Percentiles rank a stretch among this genome's conserved stretches.
Evolutionary conservation across 2,797 vertebrate species (phyloP).

Genomic region (Sebastes iracundus): DNA sequence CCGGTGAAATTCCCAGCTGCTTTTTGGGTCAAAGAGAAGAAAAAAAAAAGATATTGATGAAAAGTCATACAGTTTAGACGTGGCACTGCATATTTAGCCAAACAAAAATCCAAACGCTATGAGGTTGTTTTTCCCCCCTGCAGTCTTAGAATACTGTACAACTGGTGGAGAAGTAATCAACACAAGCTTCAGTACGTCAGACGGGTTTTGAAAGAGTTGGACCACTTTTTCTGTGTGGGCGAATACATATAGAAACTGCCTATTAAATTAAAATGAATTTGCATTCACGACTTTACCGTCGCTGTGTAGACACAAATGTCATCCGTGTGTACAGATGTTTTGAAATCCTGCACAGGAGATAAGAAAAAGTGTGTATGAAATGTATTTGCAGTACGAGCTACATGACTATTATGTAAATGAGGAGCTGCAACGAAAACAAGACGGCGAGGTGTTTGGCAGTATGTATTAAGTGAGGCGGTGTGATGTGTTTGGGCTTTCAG

Average conservation of each 20-base stretch:
- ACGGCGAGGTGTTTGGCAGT: background rate
- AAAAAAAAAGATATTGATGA: constrained; percentile 17
- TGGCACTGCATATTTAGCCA: constrained; percentile 33
- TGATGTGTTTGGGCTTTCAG: constrained; percentile 9
- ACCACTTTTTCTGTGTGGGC: background rate
- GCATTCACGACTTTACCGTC: background rate
- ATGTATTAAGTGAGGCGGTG: background rate
- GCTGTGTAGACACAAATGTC: no score
- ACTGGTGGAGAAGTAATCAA: background rate
- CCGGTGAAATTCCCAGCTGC: constrained; percentile 12
- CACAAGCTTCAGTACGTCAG: background rate
- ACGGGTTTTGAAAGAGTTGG: background rate
- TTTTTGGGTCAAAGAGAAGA: background rate
- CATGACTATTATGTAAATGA: constrained; percentile 23
- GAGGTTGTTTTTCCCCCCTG: background rate
- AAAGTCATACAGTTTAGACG: constrained; percentile 28
- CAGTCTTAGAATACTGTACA: background rate
- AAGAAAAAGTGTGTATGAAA: background rate
- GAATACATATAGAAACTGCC: background rate
- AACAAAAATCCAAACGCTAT: background rate
- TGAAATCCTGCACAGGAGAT: background rate
- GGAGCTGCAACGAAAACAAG: constrained; percentile 5
- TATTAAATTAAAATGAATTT: background rate
- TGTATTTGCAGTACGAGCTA: background rate
- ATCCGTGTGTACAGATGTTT: background rate